phyloP scores from a whole-genome alignment of 2,888 invertebrate species.

The Gari tellinella region DNA sequence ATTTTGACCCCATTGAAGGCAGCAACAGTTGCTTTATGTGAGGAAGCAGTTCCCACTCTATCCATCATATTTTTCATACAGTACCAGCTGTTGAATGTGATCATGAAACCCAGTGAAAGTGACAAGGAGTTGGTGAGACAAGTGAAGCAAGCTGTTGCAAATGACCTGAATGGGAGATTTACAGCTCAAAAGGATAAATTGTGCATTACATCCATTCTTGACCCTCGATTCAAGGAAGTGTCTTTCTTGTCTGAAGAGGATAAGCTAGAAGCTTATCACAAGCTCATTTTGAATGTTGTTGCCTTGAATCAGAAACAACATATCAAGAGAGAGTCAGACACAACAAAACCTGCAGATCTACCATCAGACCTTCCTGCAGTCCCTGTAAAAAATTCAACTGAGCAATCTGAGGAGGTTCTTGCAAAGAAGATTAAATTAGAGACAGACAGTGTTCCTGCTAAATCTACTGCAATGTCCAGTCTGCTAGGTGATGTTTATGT shows the following conservation, averaged over 20 bases:
- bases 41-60: constrained; percentile 34
- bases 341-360: neutral
- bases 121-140: constrained; percentile 1
- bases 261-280: constrained; percentile 28
- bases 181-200: constrained; percentile 6
- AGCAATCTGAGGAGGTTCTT: neutral
- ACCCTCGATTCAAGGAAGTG: constrained; percentile 33
- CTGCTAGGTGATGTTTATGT: constrained; percentile 31
- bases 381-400: neutral
- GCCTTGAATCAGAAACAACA: neutral
- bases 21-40: constrained; percentile 38
- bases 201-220: constrained; percentile 11
- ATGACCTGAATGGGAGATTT: constrained; percentile 15
- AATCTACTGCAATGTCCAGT: constrained; percentile 24
- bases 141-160: constrained; percentile 13
- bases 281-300: constrained; percentile 12
- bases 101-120: neutral
- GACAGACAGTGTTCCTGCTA: neutral
- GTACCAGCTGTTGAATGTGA: constrained; percentile 6
- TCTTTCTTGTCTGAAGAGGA: constrained; percentile 29
- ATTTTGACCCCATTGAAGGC: constrained; percentile 39
- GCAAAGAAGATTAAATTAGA: neutral
- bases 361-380: neutral
- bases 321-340: neutral
- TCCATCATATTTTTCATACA: constrained; percentile 41